Percentiles rank a stretch among this genome's conserved stretches.
Conservation (phyloP, 2,797 vertebrate genomes). For the Galago senegalensis region DNA sequence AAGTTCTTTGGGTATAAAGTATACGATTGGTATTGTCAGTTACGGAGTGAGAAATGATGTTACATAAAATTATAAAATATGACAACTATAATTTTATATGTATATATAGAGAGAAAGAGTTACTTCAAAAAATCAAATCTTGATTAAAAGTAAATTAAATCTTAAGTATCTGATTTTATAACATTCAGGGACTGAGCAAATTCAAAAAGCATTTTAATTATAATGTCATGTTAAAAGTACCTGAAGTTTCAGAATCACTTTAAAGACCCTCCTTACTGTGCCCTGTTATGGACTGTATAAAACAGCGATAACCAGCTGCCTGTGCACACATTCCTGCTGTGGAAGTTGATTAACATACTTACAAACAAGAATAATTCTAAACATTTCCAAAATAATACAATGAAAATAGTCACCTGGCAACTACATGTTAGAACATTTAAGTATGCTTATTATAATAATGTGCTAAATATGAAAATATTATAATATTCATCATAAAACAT, state of each 20-base stretch:
- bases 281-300: background rate
- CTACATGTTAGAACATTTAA: background rate
- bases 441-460: background rate
- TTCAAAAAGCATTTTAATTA: slow-evolving; percentile 5
- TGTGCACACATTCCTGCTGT: background rate
- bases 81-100: background rate
- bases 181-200: background rate
- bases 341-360: background rate
- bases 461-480: background rate
- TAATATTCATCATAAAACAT: slow-evolving; percentile 12
- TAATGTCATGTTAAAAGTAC: slow-evolving; percentile 10
- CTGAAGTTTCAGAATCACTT: slow-evolving; percentile 60
- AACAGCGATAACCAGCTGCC: background rate
- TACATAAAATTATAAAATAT: background rate
- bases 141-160: slow-evolving; percentile 41
- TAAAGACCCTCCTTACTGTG: background rate
- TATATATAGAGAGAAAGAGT: background rate
- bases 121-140: background rate
- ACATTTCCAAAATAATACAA: background rate
- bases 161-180: slow-evolving; percentile 44
- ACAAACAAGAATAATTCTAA: background rate
- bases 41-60: background rate
- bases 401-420: slow-evolving; percentile 43
- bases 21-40: background rate
- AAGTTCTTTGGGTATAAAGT: background rate